phyloP scores from a whole-genome alignment of 2,113 vertebrate species.

The Nothocercus julius region DNA sequence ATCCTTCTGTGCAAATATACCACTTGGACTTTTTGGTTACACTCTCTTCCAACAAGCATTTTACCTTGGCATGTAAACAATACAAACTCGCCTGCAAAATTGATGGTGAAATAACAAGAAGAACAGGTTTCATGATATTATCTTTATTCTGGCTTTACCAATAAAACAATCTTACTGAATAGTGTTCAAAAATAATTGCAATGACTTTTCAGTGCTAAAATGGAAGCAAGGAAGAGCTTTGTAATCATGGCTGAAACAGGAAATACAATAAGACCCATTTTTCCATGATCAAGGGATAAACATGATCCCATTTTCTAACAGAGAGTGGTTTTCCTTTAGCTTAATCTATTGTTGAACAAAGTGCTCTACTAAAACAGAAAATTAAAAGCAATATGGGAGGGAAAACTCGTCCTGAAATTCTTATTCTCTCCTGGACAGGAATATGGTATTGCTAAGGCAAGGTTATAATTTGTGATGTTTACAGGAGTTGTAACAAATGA shows the following conservation, averaged over 20 bases:
- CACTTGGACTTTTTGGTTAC: neutral
- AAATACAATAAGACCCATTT: neutral
- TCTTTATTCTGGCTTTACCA: neutral
- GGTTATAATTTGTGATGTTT: neutral
- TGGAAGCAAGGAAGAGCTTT: neutral
- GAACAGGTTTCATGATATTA: neutral
- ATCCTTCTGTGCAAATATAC: neutral
- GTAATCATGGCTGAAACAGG: neutral
- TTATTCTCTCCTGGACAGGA: neutral
- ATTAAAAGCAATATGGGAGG: neutral
- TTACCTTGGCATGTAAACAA: neutral
- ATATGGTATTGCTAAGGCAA: neutral
- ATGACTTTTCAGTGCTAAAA: neutral
- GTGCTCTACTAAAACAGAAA: neutral
- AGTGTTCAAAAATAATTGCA: neutral
- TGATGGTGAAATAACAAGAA: neutral
- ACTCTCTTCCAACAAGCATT: accelerated
- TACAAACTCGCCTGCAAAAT: neutral
- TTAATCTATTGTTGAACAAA: neutral
- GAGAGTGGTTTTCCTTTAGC: neutral
- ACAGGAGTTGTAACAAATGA: neutral
- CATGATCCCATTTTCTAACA: neutral
- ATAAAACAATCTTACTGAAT: neutral
- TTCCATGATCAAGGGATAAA: neutral
- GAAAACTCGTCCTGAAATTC: neutral